Evolutionary conservation across 2,113 vertebrate species (phyloP), one percentile per base, ranked within the genome.

Genomic region (Dicentrarchus labrax): DNA sequence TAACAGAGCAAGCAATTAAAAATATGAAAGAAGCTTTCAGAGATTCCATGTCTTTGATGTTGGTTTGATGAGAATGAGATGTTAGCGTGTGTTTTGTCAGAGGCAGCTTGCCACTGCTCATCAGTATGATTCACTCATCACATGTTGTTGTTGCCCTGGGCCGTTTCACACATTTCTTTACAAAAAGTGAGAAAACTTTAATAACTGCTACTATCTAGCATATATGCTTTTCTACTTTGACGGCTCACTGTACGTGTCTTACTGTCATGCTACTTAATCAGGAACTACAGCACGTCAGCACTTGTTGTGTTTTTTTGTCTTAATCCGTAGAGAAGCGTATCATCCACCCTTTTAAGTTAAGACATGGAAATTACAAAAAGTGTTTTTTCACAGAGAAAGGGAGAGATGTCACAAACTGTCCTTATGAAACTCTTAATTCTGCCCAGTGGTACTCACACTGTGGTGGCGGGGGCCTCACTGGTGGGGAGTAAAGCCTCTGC

Each of bases 351-450:
- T 56, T 57, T 51, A 76, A 67, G 47, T 65, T n/a, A 45, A 47
- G 41, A 66, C 59, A 51, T 24, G 13, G 45, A 78, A 77, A 70
- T 84, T 59, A 67, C 39, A 24, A 21, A 73, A 75, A 71, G 47
- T 54, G 45, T 22, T 76, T 83, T 81, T 78, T 71, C 51, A 66
- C 56, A 73, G 62, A 22, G 41, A 59, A 36, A 68, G 22, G n/a
- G 66, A 45, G 54, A 57, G 16, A 77, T 67, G 72, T 76, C 61
- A 30, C 30, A 84, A 75, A 68, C 73, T 71, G 45, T 54, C 21
- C 30, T 36, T 36, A 74, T 50, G 68, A 66, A 77, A 74, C 36
- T 51, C 30, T 86, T 57, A 83, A 60, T 86, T 86, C 2, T 30
- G 30, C 30, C 30, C 30, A 30, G 30, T 30, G 30, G 30, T 30